A percentile compares a stretch with the other conserved stretches of the same genome.
Conservation (phyloP, 2,888 invertebrate genomes). For the Theristus sp. region DNA sequence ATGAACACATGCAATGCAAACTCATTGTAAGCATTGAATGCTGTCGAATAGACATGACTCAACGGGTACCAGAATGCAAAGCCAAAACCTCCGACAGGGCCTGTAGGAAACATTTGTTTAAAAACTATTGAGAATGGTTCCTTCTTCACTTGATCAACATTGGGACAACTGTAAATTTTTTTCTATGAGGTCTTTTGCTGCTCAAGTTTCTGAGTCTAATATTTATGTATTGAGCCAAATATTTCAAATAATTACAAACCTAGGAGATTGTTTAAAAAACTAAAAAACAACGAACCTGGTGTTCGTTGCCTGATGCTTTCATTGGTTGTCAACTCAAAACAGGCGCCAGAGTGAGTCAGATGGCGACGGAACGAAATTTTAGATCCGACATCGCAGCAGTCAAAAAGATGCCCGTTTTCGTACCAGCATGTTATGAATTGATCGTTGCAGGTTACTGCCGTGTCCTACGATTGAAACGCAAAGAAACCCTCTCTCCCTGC, state of each 20-base stretch:
- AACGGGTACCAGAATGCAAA: conserved; percentile 6
- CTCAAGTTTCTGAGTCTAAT: too few species aligned
- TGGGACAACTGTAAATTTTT: neutral
- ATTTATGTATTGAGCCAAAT: too few species aligned
- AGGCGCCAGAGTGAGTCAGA: conserved; percentile 2
- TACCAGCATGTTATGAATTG: conserved; percentile 6
- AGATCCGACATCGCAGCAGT: neutral
- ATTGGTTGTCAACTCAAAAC: conserved; percentile 1
- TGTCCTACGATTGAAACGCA: conserved; percentile 3
- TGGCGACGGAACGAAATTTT: neutral
- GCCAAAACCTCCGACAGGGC: conserved; percentile 6
- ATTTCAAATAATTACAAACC: too few species aligned
- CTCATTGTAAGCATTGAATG: conserved; percentile 5
- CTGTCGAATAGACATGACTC: neutral
- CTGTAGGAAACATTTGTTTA: too few species aligned
- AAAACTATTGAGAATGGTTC: too few species aligned
- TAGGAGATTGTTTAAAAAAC: too few species aligned
- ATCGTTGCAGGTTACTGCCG: neutral
- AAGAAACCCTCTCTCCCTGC: too few species aligned
- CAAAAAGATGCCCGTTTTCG: conserved; percentile 2
- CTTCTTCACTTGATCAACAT: too few species aligned
- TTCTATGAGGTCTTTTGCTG: too few species aligned
- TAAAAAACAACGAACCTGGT: neutral
- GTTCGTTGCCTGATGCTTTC: neutral
- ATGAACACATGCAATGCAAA: conserved; percentile 4